phyloP scores from a whole-genome alignment of 2,113 vertebrate genomes.

The Anhinga anhinga region DNA sequence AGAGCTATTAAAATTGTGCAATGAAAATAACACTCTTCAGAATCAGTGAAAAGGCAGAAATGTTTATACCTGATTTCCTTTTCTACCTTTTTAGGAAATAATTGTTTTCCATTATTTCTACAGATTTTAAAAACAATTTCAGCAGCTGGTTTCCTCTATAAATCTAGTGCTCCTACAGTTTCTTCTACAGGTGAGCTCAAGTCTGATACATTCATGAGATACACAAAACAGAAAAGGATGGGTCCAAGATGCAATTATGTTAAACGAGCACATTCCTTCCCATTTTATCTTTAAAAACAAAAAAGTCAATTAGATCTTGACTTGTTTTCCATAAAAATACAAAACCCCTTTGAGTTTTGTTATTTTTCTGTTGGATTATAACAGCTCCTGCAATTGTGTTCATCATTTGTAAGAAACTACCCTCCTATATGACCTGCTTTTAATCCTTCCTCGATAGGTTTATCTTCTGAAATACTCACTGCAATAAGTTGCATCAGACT shows the following conservation, averaged over 20 bases:
- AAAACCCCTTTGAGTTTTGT: background rate
- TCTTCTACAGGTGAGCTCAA: background rate
- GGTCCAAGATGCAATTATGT: background rate
- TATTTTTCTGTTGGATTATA: background rate
- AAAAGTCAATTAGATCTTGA: background rate
- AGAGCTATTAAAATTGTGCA: background rate
- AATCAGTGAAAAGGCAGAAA: background rate
- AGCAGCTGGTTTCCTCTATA: background rate
- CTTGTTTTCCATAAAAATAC: background rate
- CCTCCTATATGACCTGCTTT: background rate
- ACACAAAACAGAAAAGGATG: background rate
- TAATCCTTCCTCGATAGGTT: background rate
- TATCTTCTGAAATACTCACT: background rate
- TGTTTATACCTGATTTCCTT: background rate
- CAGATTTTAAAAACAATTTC: background rate
- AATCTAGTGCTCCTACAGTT: background rate
- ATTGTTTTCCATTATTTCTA: background rate
- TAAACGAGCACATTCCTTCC: background rate
- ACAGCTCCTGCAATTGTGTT: background rate
- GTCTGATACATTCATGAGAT: background rate
- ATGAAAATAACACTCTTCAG: background rate
- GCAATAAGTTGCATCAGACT: background rate
- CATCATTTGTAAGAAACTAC: background rate
- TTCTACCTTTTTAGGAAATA: background rate
- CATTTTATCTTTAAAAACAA: background rate